Conservation (phyloP, 1,140 invertebrate genomes). For the Pseudomyrmex pallidus region DNA sequence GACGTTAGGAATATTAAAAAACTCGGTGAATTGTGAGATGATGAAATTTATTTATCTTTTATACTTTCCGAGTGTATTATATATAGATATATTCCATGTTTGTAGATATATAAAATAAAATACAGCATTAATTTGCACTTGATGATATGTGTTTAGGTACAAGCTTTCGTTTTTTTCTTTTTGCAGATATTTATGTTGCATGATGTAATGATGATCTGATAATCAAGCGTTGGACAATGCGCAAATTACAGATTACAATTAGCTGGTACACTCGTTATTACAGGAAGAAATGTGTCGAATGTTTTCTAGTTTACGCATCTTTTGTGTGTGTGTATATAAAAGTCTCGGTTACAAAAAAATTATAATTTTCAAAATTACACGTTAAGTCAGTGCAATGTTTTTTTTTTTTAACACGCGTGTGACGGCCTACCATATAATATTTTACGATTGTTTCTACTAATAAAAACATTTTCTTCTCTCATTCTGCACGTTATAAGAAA, state of each 20-base stretch:
- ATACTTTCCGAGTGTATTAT: too few relatives aligned
- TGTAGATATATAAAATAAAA: constrained; percentile 64
- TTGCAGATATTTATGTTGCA: constrained; percentile 45
- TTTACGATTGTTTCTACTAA: neutral
- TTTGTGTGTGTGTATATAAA: neutral
- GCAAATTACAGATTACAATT: constrained; percentile 8
- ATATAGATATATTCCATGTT: constrained; percentile 21
- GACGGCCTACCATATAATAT: too few relatives aligned
- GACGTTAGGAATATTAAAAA: too few relatives aligned
- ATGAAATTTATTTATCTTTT: too few relatives aligned
- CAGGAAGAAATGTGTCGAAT: constrained; percentile 4
- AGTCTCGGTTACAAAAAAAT: constrained; percentile 21
- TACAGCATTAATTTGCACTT: constrained; percentile 52
- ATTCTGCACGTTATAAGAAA: constrained; percentile 25
- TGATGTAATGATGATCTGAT: constrained; percentile 14
- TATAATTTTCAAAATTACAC: too few relatives aligned
- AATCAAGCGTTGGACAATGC: neutral
- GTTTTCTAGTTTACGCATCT: neutral
- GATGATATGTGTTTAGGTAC: constrained; percentile 66
- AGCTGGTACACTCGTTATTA: constrained; percentile 1
- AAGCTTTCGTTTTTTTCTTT: constrained; percentile 14
- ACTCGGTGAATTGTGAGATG: too few relatives aligned
- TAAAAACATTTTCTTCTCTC: constrained; percentile 19
- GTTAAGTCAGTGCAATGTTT: too few relatives aligned
- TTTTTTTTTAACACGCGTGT: too few relatives aligned